A percentile compares a stretch with the other conserved stretches of the same genome.
These are phyloP conservation scores for Hemitrygon akajei DNA, from an alignment of 2,797 vertebrate genomes.

Conservation along the genomic window DNA sequence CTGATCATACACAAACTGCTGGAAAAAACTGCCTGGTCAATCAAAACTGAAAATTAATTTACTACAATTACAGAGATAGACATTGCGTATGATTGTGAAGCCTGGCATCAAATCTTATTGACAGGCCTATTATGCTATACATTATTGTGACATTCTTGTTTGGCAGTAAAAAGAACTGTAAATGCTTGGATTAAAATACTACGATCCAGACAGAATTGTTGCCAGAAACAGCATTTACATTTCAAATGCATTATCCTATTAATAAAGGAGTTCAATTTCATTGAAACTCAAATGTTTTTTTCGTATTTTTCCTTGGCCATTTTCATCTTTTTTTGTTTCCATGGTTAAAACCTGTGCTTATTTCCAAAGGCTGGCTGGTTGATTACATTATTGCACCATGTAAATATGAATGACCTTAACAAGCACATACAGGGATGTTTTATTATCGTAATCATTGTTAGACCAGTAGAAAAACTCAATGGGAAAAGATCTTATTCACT, in stretches of 20 bases:
- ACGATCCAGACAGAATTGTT: neutral
- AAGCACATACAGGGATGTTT: neutral
- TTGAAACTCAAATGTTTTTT: neutral
- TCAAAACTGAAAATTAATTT: neutral
- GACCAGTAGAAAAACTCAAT: neutral
- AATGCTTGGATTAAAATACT: neutral
- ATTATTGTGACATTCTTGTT: neutral
- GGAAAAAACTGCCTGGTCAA: neutral
- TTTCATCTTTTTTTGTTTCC: neutral
- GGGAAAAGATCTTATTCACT: no score
- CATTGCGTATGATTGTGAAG: neutral
- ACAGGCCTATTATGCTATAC: neutral
- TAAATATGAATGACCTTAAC: slow-evolving; percentile 1
- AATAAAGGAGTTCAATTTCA: neutral
- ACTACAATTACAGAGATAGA: neutral
- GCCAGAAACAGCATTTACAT: neutral
- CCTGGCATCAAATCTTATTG: neutral
- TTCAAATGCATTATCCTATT: neutral
- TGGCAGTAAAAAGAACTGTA: neutral
- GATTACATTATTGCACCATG: neutral
- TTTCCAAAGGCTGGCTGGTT: neutral
- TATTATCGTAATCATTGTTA: neutral
- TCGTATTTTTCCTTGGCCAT: no score
- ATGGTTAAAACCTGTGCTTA: neutral
- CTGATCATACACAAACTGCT: neutral